A percentile compares a stretch with the other conserved stretches of the same genome.
Conservation (phyloP, 2,888 invertebrate genomes). For the Tricholauxania praeusta region DNA sequence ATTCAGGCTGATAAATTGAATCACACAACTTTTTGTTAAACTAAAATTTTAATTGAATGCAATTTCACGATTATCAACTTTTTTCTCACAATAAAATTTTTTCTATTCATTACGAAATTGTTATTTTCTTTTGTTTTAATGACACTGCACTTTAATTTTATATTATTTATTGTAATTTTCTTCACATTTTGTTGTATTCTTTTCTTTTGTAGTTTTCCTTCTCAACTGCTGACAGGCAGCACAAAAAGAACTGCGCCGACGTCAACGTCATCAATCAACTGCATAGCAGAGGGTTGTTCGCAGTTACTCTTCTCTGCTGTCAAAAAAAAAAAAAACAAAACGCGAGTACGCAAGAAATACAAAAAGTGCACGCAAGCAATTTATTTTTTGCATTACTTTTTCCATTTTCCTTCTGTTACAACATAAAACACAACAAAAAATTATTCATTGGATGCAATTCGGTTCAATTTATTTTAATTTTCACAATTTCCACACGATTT, state of each 20-base stretch:
- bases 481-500: slow-evolving; percentile 1
- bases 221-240: background rate
- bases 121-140: background rate
- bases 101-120: background rate
- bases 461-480: slow-evolving; percentile 26
- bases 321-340: background rate
- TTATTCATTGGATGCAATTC: slow-evolving; percentile 6
- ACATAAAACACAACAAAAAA: slow-evolving; percentile 6
- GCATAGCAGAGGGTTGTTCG: slow-evolving; percentile 13
- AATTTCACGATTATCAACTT: background rate
- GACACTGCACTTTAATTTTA: background rate
- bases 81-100: too few relatives aligned
- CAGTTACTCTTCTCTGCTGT: background rate
- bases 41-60: background rate
- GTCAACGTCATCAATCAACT: background rate
- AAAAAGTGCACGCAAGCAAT: slow-evolving; percentile 24
- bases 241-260: slow-evolving; percentile 9
- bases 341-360: background rate
- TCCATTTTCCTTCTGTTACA: background rate
- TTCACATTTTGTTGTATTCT: background rate
- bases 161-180: background rate
- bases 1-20: too few relatives aligned
- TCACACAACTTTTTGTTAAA: background rate
- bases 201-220: background rate
- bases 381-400: background rate